Evolutionary conservation across 2,888 invertebrate genomes (phyloP), one percentile per base, ranked within the genome.

Genomic region (Orchesellides sinensis): DNA sequence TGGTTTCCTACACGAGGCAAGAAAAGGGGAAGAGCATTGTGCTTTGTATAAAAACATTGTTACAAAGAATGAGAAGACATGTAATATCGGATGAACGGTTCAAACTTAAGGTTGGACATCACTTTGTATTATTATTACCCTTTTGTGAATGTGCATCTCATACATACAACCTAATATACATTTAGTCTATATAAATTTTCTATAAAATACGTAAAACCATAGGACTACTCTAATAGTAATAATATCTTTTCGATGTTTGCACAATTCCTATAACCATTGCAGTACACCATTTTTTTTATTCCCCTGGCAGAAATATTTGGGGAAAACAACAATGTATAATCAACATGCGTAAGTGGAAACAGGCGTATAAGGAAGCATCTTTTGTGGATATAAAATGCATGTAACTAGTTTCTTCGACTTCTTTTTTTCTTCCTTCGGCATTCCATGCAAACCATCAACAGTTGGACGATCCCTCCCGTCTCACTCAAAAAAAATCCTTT

Each of bases 381-480:
- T 59, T 56, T 72, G 66, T 45, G 54, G 65, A 81, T 73, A 73
- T 35, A 81, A 81, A 81, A 81, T 66, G 72, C 66, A 74, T 63
- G 70, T 69, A 70, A 80, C 80, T 66, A 80, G 81, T 74, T 81
- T 73, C 35, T 52, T 63, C 54, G 72, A 66, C 73, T 68, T 49
- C 52, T 79, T 80, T 73, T 72, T 68, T 68, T 74, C 35, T 66
- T 75, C 74, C 81, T 82, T 75, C 66, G 81, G 81, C 81, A 82
- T 82, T 82, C 81, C 78, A 81, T 70, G 82, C 78, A 78, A 72
- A 84, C 77, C 68, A 81, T 84, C 73, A 70, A 84, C 69, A 84
- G 73, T 84, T 84, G 74, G 81, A 82, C 81, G 74, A 82, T 74
- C 81, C 81, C 81, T 82, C 81, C 81, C 81, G 81, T 74, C 69